These are phyloP conservation scores for Leptothorax acervorum DNA, from an alignment of 2,888 invertebrate species.

Conservation along the genomic window DNA sequence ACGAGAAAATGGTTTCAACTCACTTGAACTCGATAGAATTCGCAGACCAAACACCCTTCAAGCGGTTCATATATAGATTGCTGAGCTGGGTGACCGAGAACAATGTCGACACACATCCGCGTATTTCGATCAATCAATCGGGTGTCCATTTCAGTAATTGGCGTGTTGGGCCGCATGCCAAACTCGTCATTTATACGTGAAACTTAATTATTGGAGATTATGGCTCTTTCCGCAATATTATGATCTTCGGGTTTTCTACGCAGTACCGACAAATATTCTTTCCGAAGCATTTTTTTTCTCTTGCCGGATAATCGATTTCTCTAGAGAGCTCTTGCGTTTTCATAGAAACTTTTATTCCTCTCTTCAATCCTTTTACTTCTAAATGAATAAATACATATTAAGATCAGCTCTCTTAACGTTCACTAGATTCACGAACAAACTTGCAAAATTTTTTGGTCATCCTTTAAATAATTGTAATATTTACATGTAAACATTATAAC, in stretches of 20 bases:
- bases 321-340: not conserved
- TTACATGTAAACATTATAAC: not conserved
- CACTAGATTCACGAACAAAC: not conserved
- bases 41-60: conserved; percentile 38
- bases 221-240: not conserved
- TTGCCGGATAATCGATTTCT: conserved; percentile 12
- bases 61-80: conserved; percentile 36
- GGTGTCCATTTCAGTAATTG: conserved; percentile 59
- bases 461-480: not conserved
- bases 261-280: not conserved
- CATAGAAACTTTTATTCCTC: conserved; percentile 1
- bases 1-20: conserved; percentile 52
- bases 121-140: conserved; percentile 65
- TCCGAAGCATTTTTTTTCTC: not conserved
- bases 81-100: conserved; percentile 25
- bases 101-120: conserved; percentile 46
- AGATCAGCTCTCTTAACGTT: not conserved
- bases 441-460: not conserved
- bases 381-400: conserved; percentile 41
- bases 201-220: conserved; percentile 58
- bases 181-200: conserved; percentile 24
- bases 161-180: conserved; percentile 13
- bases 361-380: conserved; percentile 19
- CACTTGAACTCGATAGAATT: conserved; percentile 51
- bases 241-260: not conserved